phyloP scores from a whole-genome alignment of 2,113 vertebrate species.

The Anarhynchus alexandrinus region DNA sequence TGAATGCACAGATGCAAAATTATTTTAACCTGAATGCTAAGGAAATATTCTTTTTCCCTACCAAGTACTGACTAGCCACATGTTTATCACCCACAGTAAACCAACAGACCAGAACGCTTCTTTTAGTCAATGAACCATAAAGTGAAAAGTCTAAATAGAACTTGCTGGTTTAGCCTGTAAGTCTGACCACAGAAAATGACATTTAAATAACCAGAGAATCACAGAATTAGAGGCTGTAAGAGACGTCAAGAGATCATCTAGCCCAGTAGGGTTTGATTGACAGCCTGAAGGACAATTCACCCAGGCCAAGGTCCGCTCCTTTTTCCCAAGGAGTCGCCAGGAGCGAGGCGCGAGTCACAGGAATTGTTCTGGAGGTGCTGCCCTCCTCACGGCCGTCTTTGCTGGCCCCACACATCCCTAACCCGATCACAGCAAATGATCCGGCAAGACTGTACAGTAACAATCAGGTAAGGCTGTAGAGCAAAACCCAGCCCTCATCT shows the following conservation, averaged over 20 bases:
- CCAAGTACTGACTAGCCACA: not conserved
- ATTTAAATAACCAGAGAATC: conserved; percentile 28
- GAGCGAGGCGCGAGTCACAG: not conserved
- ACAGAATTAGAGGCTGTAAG: not conserved
- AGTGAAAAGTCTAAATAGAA: not conserved
- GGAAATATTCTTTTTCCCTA: not conserved
- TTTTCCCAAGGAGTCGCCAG: not conserved
- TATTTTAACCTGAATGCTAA: not conserved
- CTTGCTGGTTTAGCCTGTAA: not conserved
- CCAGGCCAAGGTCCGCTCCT: not conserved
- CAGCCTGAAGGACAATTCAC: not conserved
- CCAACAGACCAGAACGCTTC: not conserved
- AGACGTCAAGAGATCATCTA: not conserved
- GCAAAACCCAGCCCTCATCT: not conserved
- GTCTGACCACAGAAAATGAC: conserved; percentile 30
- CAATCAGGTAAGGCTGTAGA: not conserved
- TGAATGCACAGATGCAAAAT: not conserved
- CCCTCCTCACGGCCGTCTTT: not conserved
- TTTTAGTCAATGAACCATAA: conserved; percentile 6
- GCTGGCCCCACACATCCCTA: not conserved
- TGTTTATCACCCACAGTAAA: conserved; percentile 1
- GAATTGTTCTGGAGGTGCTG: not conserved
- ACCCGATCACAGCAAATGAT: not conserved
- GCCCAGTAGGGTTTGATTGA: not conserved
- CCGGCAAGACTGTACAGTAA: not conserved